These are phyloP conservation scores for Heliconius aoede DNA, from an alignment of 2,888 invertebrate species.

Conservation along the genomic window DNA sequence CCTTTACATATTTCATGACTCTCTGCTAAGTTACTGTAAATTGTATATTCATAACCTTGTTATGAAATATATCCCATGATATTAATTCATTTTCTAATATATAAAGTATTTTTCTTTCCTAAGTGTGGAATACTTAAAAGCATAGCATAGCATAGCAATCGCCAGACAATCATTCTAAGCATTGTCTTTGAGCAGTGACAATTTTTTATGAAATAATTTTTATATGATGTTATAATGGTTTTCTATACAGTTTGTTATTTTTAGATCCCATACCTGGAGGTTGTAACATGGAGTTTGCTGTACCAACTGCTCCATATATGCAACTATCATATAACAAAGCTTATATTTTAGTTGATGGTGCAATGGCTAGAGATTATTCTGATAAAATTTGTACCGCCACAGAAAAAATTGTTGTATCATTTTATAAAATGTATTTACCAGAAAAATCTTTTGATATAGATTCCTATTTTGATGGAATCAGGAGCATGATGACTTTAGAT, in stretches of 20 bases:
- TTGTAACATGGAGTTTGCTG: conserved; percentile 88
- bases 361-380: conserved; percentile 72
- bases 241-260: conserved; percentile 13
- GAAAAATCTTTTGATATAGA: conserved; percentile 80
- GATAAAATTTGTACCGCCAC: conserved; percentile 56
- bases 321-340: conserved; percentile 61
- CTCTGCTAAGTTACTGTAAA: background rate
- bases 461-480: conserved; percentile 85
- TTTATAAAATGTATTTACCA: conserved; percentile 86
- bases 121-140: too few relatives aligned
- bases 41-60: background rate
- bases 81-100: too few relatives aligned
- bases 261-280: conserved; percentile 91
- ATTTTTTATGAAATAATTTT: background rate
- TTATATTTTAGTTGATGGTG: conserved; percentile 81
- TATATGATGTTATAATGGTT: background rate
- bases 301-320: conserved; percentile 85
- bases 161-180: too few relatives aligned
- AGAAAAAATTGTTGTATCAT: conserved; percentile 64
- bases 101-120: too few relatives aligned
- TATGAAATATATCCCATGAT: too few relatives aligned
- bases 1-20: background rate
- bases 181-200: too few relatives aligned
- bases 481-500: conserved; percentile 84
- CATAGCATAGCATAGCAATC: too few relatives aligned